Conservation (phyloP, 2,113 vertebrate genomes). For the Camarhynchus parvulus region DNA sequence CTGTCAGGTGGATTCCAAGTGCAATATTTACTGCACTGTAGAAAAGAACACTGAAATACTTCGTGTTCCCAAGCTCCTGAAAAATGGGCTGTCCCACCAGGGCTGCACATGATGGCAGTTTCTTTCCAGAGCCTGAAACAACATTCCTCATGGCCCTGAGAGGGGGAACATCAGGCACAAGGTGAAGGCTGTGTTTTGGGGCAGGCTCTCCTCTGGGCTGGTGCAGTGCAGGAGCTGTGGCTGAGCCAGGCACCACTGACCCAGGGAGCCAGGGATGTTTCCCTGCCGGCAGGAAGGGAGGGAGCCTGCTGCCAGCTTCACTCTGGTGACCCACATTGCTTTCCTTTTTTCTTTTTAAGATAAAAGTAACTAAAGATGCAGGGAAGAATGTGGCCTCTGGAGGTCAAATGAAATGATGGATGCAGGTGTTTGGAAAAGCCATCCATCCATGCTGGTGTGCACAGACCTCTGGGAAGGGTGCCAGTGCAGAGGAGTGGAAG, state of each 20-base stretch:
- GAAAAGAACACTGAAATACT: not conserved
- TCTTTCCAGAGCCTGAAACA: not conserved
- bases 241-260: not conserved
- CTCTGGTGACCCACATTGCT: not conserved
- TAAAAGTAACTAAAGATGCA: not conserved
- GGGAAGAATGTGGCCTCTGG: not conserved
- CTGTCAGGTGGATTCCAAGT: not conserved
- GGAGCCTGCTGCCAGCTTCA: not conserved
- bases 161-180: not conserved
- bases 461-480: not conserved
- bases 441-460: not conserved
- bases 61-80: not conserved
- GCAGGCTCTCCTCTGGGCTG: not conserved
- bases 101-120: not conserved
- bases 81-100: not conserved
- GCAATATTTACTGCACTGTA: not conserved
- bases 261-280: rapidly evolving
- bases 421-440: not conserved
- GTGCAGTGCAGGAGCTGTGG: not conserved
- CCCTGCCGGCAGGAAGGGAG: not conserved
- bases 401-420: not conserved
- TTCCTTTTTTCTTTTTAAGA: not conserved
- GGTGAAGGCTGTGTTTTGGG: not conserved
- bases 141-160: not conserved
- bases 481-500: not conserved